These are phyloP conservation scores for Bothrops jararaca DNA, from an alignment of 2,113 vertebrate species.

Conservation along the genomic window DNA sequence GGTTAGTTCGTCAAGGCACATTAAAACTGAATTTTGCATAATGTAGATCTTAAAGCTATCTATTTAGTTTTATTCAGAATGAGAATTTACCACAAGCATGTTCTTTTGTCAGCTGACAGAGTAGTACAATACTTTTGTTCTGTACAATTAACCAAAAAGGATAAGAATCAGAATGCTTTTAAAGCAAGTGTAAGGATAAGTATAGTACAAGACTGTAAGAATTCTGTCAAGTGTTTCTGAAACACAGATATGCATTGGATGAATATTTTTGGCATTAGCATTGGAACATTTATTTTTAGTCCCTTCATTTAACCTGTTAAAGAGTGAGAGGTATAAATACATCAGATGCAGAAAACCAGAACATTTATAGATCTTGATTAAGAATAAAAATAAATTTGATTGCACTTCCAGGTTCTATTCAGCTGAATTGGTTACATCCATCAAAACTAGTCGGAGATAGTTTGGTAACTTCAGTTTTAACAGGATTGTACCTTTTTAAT, in stretches of 20 bases:
- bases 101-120: neutral
- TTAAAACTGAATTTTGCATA: neutral
- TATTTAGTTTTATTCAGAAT: neutral
- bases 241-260: slow-evolving; percentile 14
- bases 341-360: neutral
- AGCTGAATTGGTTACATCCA: neutral
- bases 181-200: neutral
- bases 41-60: neutral
- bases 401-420: neutral
- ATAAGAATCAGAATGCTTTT: neutral
- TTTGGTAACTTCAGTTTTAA: neutral
- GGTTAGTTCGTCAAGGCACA: neutral
- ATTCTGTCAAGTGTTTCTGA: slow-evolving; percentile 11
- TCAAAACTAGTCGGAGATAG: neutral
- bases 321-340: neutral
- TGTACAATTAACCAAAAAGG: neutral
- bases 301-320: slow-evolving; percentile 41
- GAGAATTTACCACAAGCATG: neutral
- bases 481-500: neutral
- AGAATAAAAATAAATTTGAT: neutral
- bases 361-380: neutral
- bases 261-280: slow-evolving; percentile 25
- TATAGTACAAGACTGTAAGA: slow-evolving; percentile 1
- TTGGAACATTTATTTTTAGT: slow-evolving; percentile 26
- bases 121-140: neutral